A percentile compares a stretch with the other conserved stretches of the same genome.
Evolutionary conservation across 1,140 invertebrate genomes (phyloP).

Genomic region (Vollenhovia emeryi): DNA sequence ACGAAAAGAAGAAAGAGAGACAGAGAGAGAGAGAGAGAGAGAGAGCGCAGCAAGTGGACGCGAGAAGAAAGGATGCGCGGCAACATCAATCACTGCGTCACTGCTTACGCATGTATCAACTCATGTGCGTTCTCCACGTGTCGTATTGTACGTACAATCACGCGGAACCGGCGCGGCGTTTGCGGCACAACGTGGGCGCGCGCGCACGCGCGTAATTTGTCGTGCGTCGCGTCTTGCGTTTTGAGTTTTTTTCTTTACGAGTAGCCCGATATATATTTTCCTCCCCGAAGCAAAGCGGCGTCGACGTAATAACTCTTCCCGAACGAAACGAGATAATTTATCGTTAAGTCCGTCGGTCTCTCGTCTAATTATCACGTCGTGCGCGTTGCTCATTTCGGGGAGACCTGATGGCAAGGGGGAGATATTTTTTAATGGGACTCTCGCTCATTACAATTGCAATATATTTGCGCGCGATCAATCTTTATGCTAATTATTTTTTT

Average conservation of each 20-base stretch:
- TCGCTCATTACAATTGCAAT: neutral
- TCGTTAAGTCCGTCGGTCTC: constrained; percentile 13
- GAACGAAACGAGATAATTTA: constrained; percentile 51
- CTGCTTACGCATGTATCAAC: constrained; percentile 63
- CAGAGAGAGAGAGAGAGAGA: neutral
- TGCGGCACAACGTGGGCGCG: neutral
- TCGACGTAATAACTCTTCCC: constrained; percentile 38
- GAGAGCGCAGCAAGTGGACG: constrained; percentile 18
- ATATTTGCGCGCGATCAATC: neutral
- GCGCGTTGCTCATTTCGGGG: constrained; percentile 8
- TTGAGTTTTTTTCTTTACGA: constrained; percentile 43
- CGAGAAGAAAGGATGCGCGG: constrained; percentile 49
- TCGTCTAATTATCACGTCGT: constrained; percentile 47
- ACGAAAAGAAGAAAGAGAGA: constrained; percentile 4
- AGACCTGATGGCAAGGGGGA: neutral
- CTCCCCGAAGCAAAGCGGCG: neutral
- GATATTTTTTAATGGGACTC: constrained; percentile 25
- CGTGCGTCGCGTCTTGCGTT: constrained; percentile 29
- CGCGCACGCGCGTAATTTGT: constrained; percentile 33
- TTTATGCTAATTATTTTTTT: constrained; percentile 21
- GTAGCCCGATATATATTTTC: constrained; percentile 32
- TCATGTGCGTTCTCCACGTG: neutral
- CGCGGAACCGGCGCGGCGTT: neutral
- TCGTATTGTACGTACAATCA: neutral
- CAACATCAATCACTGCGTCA: constrained; percentile 70